Evolutionary conservation across 92 coral and sea anemone species (phyloP), one percentile per base, ranked within the genome.

Genomic region (Palythoa heliodiscus): DNA sequence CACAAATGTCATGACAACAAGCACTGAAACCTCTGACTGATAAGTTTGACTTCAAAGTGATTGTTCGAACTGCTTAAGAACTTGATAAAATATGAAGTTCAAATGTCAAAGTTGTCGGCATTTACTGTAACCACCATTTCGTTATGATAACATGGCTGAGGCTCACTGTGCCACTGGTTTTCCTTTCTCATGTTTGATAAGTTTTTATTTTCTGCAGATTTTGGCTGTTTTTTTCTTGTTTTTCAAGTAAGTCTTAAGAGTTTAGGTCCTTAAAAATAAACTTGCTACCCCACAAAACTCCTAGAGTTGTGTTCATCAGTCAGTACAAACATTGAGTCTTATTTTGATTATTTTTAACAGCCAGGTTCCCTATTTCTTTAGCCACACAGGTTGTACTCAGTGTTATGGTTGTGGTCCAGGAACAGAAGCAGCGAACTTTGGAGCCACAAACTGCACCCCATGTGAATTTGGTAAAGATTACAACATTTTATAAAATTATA

Each of bases 371-470:
- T 14, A 12, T 12, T 11, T 1, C 39, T 35, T 24, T 17, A 76
- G 82, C 55, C 82, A 76, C 67, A 55, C 82, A 76, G 50, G 82
- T 55, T 76, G 82, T 53, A 53, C 67, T 20, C 20, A 5, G 1
- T 77, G 82, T 37, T 14, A 23, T 29, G 82, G 82, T 10, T 77
- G 82, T 77, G 82, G 82, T 17, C 82, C 82, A 16, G 82, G 82
- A 77, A 77, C 69, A 17, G 70, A 77, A 5, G 82, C 82, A 15
- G 43, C 52, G 5, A 38, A 77, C 23, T 57, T 54, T 53, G 82
- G 82, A 24, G 50, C 60, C 29, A 8, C 22, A 39, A 77, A 77
- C 24, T 77, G 82, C 23, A 77, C 82, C 19, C 22, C 16, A 2
- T 77, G 82, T 77, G 17, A 43, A 16, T 38, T 10, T 22, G 82